Evolutionary conservation across 2,113 vertebrate genomes (phyloP).

Genomic region (Erythrolamprus reginae): DNA sequence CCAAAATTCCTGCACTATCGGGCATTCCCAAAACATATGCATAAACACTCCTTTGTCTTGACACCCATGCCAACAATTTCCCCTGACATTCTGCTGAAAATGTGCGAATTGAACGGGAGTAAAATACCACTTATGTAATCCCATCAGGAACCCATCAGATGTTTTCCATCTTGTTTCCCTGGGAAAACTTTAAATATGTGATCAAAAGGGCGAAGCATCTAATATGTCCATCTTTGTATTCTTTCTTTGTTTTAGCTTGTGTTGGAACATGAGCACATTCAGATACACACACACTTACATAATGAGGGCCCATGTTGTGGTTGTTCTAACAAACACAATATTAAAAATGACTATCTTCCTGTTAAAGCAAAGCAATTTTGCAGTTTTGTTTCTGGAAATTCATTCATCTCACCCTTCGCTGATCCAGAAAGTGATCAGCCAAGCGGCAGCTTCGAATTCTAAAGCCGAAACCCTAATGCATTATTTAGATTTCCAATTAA

Average conservation of each 20-base stretch:
- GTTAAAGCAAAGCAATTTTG: constrained; percentile 15
- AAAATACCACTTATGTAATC: too few relatives aligned
- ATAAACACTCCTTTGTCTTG: too few relatives aligned
- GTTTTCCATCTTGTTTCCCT: not conserved
- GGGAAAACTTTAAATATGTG: not conserved
- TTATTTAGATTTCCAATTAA: constrained; percentile 48
- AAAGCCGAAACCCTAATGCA: constrained; percentile 29
- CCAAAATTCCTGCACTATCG: too few relatives aligned
- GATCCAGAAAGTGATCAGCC: constrained; percentile 29
- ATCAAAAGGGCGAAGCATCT: not conserved
- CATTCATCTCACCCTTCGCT: constrained; percentile 31
- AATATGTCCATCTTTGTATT: not conserved
- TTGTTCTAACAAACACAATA: constrained; percentile 1
- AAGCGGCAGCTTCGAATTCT: constrained; percentile 19
- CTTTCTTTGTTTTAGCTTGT: not conserved
- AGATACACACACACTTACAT: too few relatives aligned
- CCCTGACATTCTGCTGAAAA: too few relatives aligned
- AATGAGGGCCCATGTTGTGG: not conserved
- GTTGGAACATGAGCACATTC: not conserved
- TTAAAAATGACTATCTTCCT: not conserved
- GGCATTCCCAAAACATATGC: too few relatives aligned
- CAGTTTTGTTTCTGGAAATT: constrained; percentile 3
- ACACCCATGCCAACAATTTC: too few relatives aligned
- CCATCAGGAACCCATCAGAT: not conserved
- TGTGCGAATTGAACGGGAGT: too few relatives aligned